Base-by-base conservation (phyloP, 2,888 invertebrate species). In the Rhabditoides inermis region DNA sequence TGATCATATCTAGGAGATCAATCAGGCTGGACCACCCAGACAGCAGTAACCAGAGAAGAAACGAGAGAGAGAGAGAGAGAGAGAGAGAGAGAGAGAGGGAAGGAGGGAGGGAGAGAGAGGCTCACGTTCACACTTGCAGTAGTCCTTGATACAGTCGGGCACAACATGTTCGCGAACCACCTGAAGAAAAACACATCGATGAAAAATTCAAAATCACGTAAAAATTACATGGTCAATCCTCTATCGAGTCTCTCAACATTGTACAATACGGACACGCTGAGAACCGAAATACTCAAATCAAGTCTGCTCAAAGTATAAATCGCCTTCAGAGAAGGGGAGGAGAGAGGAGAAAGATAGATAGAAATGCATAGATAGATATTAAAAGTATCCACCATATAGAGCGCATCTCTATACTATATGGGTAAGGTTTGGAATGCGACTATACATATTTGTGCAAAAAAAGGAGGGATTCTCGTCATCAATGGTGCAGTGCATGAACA, bases 121-220 rank as follows among this genome's bases (percentile, higher is more conserved):
- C 4, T 55, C 45, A 41, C 58, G 44, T 47, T 55, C 47, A 41
- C 69, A 69, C 20, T 51, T 57, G 49, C 69, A 69, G 48, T 60
- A 69, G 23, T 60, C 60, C 5, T 58, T 58, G 15, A 69, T 59
- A 40, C 69, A 69, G 7, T 59, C 56, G 1, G 66, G 66, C 37
- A 69, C 66, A 0, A 58, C 61, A 54, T 66, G 57, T 7, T 51
- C 40, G 6, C 35, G 39, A 10, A 56, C 37, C 2, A 50, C 50
- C 37, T 26, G 20, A 48, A 39, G 36, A 7, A n/a, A 39, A 39
- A 39, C 15, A 39, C n/a, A n/a, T n/a, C n/a, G n/a, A n/a, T n/a
- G n/a, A n/a, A n/a, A n/a, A n/a, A n/a, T n/a, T n/a, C n/a, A n/a
- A n/a, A n/a, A n/a, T n/a, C n/a, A n/a, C n/a, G n/a, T n/a, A n/a